Evolutionary conservation across 2,113 vertebrate species (phyloP).

Genomic region (Rynchops niger): DNA sequence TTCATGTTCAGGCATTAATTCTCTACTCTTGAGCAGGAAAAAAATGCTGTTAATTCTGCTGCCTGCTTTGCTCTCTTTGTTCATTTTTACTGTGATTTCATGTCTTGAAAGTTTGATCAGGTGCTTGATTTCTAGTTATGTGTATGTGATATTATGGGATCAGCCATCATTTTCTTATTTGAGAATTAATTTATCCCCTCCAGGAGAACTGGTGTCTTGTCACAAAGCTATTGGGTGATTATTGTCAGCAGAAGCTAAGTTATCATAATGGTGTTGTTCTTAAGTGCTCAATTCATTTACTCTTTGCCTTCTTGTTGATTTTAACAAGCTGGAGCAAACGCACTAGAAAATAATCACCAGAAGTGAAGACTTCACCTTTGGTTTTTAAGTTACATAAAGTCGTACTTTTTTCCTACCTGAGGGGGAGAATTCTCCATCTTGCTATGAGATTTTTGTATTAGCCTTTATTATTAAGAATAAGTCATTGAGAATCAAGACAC

Average conservation of each 20-base stretch:
- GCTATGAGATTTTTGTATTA: neutral
- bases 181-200: neutral
- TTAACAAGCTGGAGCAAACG: neutral
- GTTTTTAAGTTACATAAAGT: neutral
- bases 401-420: neutral
- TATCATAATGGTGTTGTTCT: neutral
- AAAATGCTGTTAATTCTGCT: conserved; percentile 3
- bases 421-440: neutral
- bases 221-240: neutral
- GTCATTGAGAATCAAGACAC: neutral
- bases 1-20: conserved; percentile 54
- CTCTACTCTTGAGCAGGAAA: neutral
- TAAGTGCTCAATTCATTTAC: neutral
- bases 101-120: neutral
- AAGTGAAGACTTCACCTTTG: neutral
- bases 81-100: conserved; percentile 37
- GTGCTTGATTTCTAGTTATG: conserved; percentile 5
- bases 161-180: neutral
- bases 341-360: neutral
- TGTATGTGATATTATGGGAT: neutral
- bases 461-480: neutral
- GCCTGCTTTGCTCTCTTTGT: neutral
- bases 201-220: neutral
- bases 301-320: neutral
- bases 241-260: neutral